Base-by-base conservation (phyloP, 2,113 vertebrate species). In the Anhinga rufa region DNA sequence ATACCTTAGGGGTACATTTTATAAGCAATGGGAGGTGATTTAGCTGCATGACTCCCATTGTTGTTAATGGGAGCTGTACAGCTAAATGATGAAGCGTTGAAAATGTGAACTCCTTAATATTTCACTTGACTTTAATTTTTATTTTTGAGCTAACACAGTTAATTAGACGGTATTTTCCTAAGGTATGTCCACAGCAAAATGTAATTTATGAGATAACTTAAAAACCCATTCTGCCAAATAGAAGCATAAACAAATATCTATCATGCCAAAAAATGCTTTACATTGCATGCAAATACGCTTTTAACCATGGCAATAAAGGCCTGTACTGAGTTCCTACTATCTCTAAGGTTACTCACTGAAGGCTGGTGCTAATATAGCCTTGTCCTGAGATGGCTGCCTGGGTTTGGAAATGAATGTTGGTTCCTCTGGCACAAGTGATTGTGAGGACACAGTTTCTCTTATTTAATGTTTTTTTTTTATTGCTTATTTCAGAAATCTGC, bases 111-210 rank as follows among this genome's bases (percentile, higher is more conserved):
- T 96, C 95, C 94, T 97, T 97, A 97, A 96, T 96, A 96, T 94
- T 96, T 95, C 86, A 49, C 92, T 96, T 97, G 97, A 96, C 94
- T 98, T 98, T 93, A 97, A 96, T 97, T 97, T 98, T 97, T 97
- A 97, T 98, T 98, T 97, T 97, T 96, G 95, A 97, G 97, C 97
- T 97, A 97, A 96, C 84, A 93, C 95, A 97, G 96, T 97, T 98
- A 98, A 98, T 97, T 98, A 98, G 96, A 94, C 0, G 9, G 69
- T 87, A 89, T 96, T 96, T 97, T 74, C 65, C 94, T 97, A 97
- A 97, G 82, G 72, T 95, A 92, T 46, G 80, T 87, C 94, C 79
- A 46, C 54, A 57, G 54, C 72, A 71, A 96, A 93, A 65, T 70
- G 64, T 92, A 81, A 85, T 89, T 91, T 93, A 90, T 61, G 51